Base-by-base conservation (phyloP, 2,888 invertebrate genomes). In the Drosophila lutescens region DNA sequence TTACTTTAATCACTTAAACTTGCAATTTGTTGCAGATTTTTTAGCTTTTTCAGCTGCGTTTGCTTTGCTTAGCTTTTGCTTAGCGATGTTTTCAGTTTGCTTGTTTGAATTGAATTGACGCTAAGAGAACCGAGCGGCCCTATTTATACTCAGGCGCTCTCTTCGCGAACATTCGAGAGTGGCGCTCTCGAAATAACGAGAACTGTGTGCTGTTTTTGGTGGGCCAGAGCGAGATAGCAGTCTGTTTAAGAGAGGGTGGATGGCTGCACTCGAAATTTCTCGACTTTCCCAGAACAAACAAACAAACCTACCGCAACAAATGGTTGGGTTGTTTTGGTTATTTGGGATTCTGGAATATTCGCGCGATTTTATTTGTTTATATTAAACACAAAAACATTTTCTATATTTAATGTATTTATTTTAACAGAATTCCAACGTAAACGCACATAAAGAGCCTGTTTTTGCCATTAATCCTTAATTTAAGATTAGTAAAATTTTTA, bases 241-340 rank as follows among this genome's bases (percentile, higher is more conserved):
- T 78, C 95, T 94, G 9, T 12, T 12, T 12, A 32, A 17, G 32
- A 32, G 47, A 47, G 17, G 23, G 44, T n/a, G 23, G 2, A n/a
- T 8, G 13, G 15, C 94, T 30, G 30, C 8, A 30, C 30, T 8
- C 1, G 15, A 15, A 32, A 15, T n/a, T 47, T 47, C 47, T 47
- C 30, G 47, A 47, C 5, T 43, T 47, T 47, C 47, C 6, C 10
- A 1, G 26, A 3, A 7, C 9, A 30, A 47, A 30, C 15, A 9
- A 47, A 47, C 6, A 7, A 30, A 32, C 30, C 30, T 47, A 47
- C 47, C 10, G 2, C 47, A 47, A 47, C 17, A 17, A 47, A 12
- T 17, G 30, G 3, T 10, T 17, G 30, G 2, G 1, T 12, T 47
- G 1, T 2, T 30, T 32, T 26, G 26, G 26, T 26, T 5, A 3